Evolutionary conservation across 2,113 vertebrate species (phyloP), one percentile per base, ranked within the genome.

Genomic region (Thoracochromis brauschi): DNA sequence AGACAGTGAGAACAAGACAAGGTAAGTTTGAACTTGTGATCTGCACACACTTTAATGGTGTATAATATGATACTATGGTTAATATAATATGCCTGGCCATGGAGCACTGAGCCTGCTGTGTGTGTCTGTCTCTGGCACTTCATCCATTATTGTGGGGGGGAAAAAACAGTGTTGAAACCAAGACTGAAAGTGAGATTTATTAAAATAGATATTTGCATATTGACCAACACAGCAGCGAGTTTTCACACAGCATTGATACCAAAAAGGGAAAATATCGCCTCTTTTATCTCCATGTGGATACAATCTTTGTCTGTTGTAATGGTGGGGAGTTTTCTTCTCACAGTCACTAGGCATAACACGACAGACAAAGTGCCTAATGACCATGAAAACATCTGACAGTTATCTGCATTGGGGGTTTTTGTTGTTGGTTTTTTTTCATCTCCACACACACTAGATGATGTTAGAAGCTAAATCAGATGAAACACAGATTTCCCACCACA

Each of bases 61-160:
- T 55, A 13, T 55, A 55, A 55, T 7, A 55, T 24, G 11, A 55
- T 55, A 55, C 4, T 55, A 26, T 5, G 21, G 7, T 26, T 55
- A 55, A 55, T 26, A 55, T 55, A 55, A 26, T 13, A 55, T 26
- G 54, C 11, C 21, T 24, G 53, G 53, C 54, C 53, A 4, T 8
- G 53, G 53, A 24, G 53, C 53, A 2, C 53, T 55, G 21, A 55
- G 53, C 53, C 2, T 55, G 11, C 11, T 55, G 21, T 55, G 53
- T 54, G 54, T 26, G 21, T 55, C 54, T 55, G 54, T 55, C 54
- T 55, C 54, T 55, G 54, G 21, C 21, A 12, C 54, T 14, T 55
- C 53, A 24, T 13, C 21, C 21, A 55, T 26, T 55, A 26, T 26
- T 55, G 11, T 55, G 11, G 21, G 11, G 9, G 0, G 0, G 0